Evolutionary conservation across 2,113 vertebrate genomes (phyloP).

Genomic region (Archocentrus centrarchus): DNA sequence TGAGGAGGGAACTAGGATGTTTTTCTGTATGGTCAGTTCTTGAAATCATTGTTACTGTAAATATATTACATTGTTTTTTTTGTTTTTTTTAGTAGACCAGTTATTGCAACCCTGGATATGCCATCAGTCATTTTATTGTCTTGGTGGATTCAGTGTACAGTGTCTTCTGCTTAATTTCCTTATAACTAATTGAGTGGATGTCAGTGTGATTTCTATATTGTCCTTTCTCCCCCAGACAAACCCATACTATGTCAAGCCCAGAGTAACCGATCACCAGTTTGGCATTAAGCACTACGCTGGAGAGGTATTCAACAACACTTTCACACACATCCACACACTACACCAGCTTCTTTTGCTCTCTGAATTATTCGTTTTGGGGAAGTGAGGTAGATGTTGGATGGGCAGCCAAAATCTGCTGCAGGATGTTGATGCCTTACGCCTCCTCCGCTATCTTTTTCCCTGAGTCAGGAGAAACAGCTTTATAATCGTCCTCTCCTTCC

Average conservation of each 20-base stretch:
- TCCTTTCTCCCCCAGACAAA: constrained; percentile 83
- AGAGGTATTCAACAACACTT: constrained; percentile 83
- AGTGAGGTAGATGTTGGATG: constrained; percentile 33
- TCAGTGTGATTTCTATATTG: constrained; percentile 12
- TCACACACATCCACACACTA: constrained; percentile 20
- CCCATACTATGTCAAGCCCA: constrained; percentile 89
- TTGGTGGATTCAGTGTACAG: not conserved
- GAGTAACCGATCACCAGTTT: constrained; percentile 92
- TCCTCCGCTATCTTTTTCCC: constrained; percentile 21
- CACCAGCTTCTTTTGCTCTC: not conserved
- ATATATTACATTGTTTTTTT: no score
- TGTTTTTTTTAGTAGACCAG: no score
- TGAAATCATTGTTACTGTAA: no score
- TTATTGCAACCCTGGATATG: not conserved
- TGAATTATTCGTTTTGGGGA: constrained; percentile 15
- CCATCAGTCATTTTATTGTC: not conserved
- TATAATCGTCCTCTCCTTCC: constrained; percentile 1
- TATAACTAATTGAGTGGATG: not conserved
- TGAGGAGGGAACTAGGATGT: no score
- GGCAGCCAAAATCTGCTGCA: constrained; percentile 34
- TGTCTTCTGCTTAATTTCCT: not conserved
- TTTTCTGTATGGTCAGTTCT: no score
- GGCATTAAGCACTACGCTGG: constrained; percentile 93
- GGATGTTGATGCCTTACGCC: constrained; percentile 13
- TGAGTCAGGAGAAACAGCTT: constrained; percentile 44